phyloP scores from a whole-genome alignment of 1,140 invertebrate genomes.

The Plectus sambesii region DNA sequence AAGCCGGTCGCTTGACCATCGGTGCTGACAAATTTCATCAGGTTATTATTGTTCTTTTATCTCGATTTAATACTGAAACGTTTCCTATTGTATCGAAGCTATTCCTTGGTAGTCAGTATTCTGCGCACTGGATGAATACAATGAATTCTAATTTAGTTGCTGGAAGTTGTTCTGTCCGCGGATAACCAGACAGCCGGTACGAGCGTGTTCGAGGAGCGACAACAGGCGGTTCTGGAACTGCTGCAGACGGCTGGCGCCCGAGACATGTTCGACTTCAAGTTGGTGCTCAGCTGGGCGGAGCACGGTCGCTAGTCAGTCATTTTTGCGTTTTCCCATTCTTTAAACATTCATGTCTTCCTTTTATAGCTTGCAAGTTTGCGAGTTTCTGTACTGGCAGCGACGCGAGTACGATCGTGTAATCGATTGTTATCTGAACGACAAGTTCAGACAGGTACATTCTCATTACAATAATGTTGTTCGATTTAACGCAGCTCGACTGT shows the following conservation, averaged over 20 bases:
- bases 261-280: constrained; percentile 23
- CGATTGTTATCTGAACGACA: constrained; percentile 23
- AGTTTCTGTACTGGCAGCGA: constrained; percentile 27
- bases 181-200: not conserved
- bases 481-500: constrained; percentile 18
- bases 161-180: not conserved
- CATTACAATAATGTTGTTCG: constrained; percentile 19
- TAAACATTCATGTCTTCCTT: not conserved
- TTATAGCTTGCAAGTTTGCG: constrained; percentile 29
- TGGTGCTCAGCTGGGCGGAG: constrained; percentile 11
- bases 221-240: constrained; percentile 6
- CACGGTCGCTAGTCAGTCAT: constrained; percentile 14
- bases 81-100: too few species aligned
- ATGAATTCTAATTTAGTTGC: not conserved
- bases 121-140: too few species aligned
- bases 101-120: too few species aligned
- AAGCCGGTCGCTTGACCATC: constrained; percentile 25
- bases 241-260: constrained; percentile 14
- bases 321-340: constrained; percentile 11
- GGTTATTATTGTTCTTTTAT: too few species aligned
- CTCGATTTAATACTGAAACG: too few species aligned
- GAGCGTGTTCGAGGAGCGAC: not conserved
- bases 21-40: constrained; percentile 18
- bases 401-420: constrained; percentile 26
- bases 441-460: constrained; percentile 12